Evolutionary conservation across 2,113 vertebrate species (phyloP).

Genomic region (Corythoichthys intestinalis): DNA sequence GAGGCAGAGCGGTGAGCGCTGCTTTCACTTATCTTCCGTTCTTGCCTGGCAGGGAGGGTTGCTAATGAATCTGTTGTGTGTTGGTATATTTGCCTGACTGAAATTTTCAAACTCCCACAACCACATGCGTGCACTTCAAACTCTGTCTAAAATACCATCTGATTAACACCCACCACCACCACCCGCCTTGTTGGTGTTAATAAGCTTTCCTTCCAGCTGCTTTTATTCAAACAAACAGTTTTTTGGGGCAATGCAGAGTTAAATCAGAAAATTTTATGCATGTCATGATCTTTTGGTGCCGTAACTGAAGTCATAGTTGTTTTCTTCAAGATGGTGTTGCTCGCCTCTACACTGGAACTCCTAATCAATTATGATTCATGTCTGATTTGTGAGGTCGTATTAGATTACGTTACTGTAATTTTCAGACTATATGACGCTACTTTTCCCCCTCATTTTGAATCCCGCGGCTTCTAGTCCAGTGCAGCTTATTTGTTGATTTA

Average conservation of each 20-base stretch:
- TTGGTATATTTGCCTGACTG: slow-evolving; percentile 1
- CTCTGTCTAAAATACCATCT: slow-evolving; percentile 47
- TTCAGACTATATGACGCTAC: too few relatives aligned
- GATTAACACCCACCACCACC: slow-evolving; percentile 34
- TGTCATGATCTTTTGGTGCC: neutral
- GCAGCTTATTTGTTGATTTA: too few relatives aligned
- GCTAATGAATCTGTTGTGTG: slow-evolving; percentile 28
- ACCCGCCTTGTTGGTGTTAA: slow-evolving; percentile 32
- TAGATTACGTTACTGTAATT: too few relatives aligned
- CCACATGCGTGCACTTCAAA: slow-evolving; percentile 13
- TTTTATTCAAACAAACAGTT: slow-evolving; percentile 37
- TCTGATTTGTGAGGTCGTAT: neutral
- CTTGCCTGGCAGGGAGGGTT: slow-evolving; percentile 27
- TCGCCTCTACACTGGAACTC: neutral
- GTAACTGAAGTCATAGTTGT: neutral
- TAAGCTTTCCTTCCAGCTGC: slow-evolving; percentile 41
- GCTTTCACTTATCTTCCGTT: slow-evolving; percentile 29
- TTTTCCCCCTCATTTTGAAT: too few relatives aligned
- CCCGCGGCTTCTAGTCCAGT: too few relatives aligned
- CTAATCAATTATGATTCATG: too few relatives aligned
- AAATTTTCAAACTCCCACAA: slow-evolving; percentile 18
- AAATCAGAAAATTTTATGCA: neutral
- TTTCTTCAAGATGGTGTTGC: neutral
- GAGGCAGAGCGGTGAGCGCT: slow-evolving; percentile 14
- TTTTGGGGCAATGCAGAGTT: neutral